Conservation (phyloP, 2,888 invertebrate species). For the Epinotia ramella region DNA sequence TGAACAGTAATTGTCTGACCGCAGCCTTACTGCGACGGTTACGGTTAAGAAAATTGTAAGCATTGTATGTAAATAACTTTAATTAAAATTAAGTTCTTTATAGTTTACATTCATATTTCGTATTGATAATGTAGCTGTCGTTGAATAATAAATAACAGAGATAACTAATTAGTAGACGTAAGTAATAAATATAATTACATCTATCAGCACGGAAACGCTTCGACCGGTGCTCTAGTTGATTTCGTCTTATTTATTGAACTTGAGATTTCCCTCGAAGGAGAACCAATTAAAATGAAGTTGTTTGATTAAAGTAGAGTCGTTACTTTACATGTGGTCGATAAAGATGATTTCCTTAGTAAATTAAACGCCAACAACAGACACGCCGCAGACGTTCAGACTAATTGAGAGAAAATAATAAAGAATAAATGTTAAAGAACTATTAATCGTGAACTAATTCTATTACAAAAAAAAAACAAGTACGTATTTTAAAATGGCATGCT, state of each 20-base stretch:
- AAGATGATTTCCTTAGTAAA: constrained; percentile 66
- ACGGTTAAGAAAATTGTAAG: neutral
- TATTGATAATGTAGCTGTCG: constrained; percentile 16
- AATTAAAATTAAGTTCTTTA: constrained; percentile 6
- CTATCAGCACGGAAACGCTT: constrained; percentile 63
- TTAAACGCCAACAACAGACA: constrained; percentile 63
- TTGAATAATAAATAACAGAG: constrained; percentile 31
- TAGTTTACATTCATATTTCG: constrained; percentile 18
- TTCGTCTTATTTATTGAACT: constrained; percentile 72
- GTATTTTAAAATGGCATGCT: constrained; percentile 27
- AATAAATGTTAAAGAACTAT: constrained; percentile 49
- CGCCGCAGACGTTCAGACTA: constrained; percentile 56
- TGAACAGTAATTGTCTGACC: constrained; percentile 57
- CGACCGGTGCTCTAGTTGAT: constrained; percentile 67
- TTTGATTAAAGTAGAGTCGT: constrained; percentile 72
- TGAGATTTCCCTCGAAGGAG: constrained; percentile 64
- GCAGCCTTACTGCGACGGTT: constrained; percentile 52
- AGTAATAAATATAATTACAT: constrained; percentile 65
- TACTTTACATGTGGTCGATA: constrained; percentile 70
- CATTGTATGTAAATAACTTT: constrained; percentile 3
- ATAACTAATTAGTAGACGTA: constrained; percentile 57
- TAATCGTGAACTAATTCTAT: constrained; percentile 63
- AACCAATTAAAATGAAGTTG: constrained; percentile 72
- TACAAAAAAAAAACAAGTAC: constrained; percentile 37
- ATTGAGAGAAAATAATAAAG: constrained; percentile 49